Evolutionary conservation across 2,113 vertebrate species (phyloP), one percentile per base, ranked within the genome.

Genomic region (Quiscalus mexicanus): DNA sequence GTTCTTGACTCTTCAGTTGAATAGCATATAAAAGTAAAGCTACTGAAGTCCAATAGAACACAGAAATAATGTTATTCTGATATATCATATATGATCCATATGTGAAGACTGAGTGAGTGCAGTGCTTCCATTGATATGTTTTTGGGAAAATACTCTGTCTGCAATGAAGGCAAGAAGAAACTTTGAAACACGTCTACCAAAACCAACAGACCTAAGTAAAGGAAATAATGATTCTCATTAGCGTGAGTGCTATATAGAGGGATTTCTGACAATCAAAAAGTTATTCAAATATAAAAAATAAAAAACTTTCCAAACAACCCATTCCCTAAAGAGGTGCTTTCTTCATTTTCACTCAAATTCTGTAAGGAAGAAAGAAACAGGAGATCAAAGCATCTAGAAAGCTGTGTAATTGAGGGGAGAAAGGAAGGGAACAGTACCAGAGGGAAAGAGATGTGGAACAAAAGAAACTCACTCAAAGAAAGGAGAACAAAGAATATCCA

Each of bases 381-480:
- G 91, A 41, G 39, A 96, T 94, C 80, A 95, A 93, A 93, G 90
- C 68, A 83, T 31, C 60, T 80, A 71, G 71, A 94, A 92, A 82
- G 62, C 63, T 52, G 31, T 71, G 77, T 83, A 95, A 87, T 95
- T 96, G 92, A 83, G 59, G 60, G 21, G 62, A 88, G 71, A 94
- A 93, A 74, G 56, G 52, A 93, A 30, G 75, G 31, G 75, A 82
- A 87, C 63, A 80, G 94, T 95, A 95, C 52, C 63, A 93, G 63
- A 73, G 58, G 25, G 44, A 33, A 52, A 68, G 47, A 80, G 50
- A 81, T 10, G 21, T 89, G 49, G 69, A 95, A 94, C 77, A 92
- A 94, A 91, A 91, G 76, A 78, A 91, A 58, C n/a, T 68, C 37
- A 73, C 35, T 83, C 75, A 73, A 41, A 80, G 75, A 91, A 60